phyloP scores from a whole-genome alignment of 37 sponge, comb jelly and placozoan species.

The Mnemiopsis leidyi region DNA sequence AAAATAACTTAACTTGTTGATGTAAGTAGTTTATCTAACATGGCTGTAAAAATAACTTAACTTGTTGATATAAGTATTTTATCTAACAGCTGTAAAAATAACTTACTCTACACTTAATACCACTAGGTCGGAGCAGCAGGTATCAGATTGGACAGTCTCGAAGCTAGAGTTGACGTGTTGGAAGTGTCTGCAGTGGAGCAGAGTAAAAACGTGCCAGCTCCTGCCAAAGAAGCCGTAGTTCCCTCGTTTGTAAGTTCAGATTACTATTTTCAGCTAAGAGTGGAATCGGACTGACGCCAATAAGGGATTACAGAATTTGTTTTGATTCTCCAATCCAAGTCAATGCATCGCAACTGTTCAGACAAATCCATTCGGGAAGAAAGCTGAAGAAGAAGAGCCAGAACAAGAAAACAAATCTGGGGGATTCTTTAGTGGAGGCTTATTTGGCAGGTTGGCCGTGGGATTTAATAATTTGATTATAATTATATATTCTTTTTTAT shows the following conservation, averaged over 20 bases:
- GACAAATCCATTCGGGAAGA: conserved; percentile 31
- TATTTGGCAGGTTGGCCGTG: background rate
- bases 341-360: background rate
- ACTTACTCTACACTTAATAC: too few species aligned
- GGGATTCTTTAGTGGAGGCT: background rate
- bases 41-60: too few species aligned
- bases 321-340: too few species aligned
- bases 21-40: too few species aligned
- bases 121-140: conserved; percentile 26
- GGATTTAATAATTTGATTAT: too few species aligned
- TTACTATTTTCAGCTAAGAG: too few species aligned
- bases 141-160: background rate
- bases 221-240: background rate
- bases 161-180: background rate
- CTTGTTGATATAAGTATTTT: too few species aligned
- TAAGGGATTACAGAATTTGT: too few species aligned
- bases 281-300: too few species aligned
- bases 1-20: too few species aligned
- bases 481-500: too few species aligned
- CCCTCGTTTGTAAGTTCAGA: conserved; percentile 14
- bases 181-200: background rate
- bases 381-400: background rate
- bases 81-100: too few species aligned
- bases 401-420: conserved; percentile 2
- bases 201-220: background rate